phyloP scores from a whole-genome alignment of 2,888 invertebrate genomes.

The Hyppa rectilinea region DNA sequence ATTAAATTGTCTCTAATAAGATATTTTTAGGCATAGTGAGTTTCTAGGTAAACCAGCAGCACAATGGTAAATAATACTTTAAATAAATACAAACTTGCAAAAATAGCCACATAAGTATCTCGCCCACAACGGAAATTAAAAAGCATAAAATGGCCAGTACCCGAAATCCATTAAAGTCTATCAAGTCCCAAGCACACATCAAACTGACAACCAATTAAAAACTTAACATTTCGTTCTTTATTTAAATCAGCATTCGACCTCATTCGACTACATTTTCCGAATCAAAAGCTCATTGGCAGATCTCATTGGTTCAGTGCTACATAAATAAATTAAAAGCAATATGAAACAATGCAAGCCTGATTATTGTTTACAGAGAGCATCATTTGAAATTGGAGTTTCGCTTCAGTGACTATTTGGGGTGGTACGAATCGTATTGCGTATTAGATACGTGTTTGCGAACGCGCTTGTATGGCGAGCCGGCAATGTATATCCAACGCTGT shows the following conservation, averaged over 20 bases:
- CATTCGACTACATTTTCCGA: slow-evolving; percentile 43
- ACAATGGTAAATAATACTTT: no score
- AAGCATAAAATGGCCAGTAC: slow-evolving; percentile 32
- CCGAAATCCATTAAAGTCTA: slow-evolving; percentile 24
- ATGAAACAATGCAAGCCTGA: slow-evolving; percentile 46
- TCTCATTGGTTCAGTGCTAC: slow-evolving; percentile 26
- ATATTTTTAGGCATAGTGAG: no score
- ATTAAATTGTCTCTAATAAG: neutral
- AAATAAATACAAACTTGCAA: neutral
- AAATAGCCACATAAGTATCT: neutral
- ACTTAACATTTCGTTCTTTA: slow-evolving; percentile 36
- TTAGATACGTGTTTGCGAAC: slow-evolving; percentile 30
- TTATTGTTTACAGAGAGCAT: slow-evolving; percentile 56
- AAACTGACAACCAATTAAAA: slow-evolving; percentile 54
- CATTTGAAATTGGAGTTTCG: slow-evolving; percentile 53
- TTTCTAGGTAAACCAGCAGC: no score
- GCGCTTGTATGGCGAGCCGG: slow-evolving; percentile 13
- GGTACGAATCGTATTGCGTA: slow-evolving; percentile 40
- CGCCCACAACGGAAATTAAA: slow-evolving; percentile 11
- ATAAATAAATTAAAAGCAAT: slow-evolving; percentile 48
- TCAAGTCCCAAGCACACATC: slow-evolving; percentile 29
- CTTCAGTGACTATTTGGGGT: slow-evolving; percentile 22
- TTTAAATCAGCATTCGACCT: slow-evolving; percentile 44
- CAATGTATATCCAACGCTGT: slow-evolving; percentile 46
- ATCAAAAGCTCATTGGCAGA: slow-evolving; percentile 43